Percentiles rank a stretch among this genome's conserved stretches.
Evolutionary conservation across 2,888 invertebrate species (phyloP).

Genomic region (Leptura quadrifasciata): DNA sequence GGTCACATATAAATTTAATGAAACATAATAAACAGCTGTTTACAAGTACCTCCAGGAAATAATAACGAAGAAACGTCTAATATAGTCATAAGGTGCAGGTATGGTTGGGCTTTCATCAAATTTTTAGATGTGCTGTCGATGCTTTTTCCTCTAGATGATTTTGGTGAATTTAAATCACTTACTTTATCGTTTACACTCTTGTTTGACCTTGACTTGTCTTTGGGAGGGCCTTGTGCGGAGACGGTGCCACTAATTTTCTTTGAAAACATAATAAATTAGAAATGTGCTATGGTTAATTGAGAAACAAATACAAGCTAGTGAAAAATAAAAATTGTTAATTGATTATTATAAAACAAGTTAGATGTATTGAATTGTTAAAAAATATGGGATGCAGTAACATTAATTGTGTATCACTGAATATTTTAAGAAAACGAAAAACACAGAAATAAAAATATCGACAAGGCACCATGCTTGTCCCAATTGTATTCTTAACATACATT

Average conservation of each 20-base stretch:
- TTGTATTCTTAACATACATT: too few species aligned
- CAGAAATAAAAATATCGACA: too few species aligned
- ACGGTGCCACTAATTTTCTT: background rate
- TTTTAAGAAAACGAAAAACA: too few species aligned
- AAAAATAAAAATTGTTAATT: too few species aligned
- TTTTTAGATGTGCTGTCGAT: constrained; percentile 38
- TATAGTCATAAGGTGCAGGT: constrained; percentile 69
- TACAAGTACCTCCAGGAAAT: constrained; percentile 68
- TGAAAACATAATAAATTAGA: too few species aligned
- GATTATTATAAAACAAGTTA: too few species aligned
- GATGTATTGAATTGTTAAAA: too few species aligned
- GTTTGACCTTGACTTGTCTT: background rate
- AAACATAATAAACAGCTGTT: background rate
- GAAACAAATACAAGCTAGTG: too few species aligned
- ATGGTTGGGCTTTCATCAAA: constrained; percentile 52
- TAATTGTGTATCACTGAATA: too few species aligned
- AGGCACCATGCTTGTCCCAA: too few species aligned
- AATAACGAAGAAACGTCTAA: constrained; percentile 68
- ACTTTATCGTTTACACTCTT: constrained; percentile 30
- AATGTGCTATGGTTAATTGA: too few species aligned
- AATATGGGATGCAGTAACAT: too few species aligned
- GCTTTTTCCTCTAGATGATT: constrained; percentile 24
- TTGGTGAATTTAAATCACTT: constrained; percentile 34
- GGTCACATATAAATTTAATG: background rate
- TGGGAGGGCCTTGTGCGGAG: background rate